Evolutionary conservation across 2,888 invertebrate species (phyloP).

Genomic region (Agrochola lychnidis): DNA sequence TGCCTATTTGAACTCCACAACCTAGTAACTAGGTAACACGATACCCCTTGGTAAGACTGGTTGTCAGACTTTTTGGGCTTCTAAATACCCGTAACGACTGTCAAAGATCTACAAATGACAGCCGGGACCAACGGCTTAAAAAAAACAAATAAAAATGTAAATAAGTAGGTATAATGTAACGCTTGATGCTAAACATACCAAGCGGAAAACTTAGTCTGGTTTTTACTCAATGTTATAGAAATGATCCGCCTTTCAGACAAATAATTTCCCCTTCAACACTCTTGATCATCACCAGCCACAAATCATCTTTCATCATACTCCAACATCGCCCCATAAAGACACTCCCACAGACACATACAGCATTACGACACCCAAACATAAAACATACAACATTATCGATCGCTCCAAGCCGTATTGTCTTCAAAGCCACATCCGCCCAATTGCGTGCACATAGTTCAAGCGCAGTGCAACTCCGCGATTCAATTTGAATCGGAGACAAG

Average conservation of each 20-base stretch:
- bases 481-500: slow-evolving; percentile 85
- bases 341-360: not conserved
- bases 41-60: no score
- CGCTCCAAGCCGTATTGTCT: slow-evolving; percentile 72
- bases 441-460: slow-evolving; percentile 80
- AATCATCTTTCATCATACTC: not conserved
- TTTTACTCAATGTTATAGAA: not conserved
- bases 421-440: slow-evolving; percentile 80
- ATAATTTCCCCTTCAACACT: not conserved
- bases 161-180: not conserved
- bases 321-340: slow-evolving; percentile 4
- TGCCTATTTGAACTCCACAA: no score
- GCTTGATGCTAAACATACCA: not conserved
- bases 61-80: no score
- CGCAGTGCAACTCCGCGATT: slow-evolving; percentile 83
- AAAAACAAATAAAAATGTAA: not conserved
- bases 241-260: not conserved
- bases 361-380: slow-evolving; percentile 35
- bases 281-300: not conserved
- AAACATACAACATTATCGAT: slow-evolving; percentile 66
- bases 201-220: not conserved
- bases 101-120: no score
- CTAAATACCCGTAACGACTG: no score
- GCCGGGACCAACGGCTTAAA: no score
- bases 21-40: no score